A percentile compares a stretch with the other conserved stretches of the same genome.
These are phyloP conservation scores for Dicaeum eximium DNA, from an alignment of 2,113 vertebrate genomes.

Conservation along the genomic window DNA sequence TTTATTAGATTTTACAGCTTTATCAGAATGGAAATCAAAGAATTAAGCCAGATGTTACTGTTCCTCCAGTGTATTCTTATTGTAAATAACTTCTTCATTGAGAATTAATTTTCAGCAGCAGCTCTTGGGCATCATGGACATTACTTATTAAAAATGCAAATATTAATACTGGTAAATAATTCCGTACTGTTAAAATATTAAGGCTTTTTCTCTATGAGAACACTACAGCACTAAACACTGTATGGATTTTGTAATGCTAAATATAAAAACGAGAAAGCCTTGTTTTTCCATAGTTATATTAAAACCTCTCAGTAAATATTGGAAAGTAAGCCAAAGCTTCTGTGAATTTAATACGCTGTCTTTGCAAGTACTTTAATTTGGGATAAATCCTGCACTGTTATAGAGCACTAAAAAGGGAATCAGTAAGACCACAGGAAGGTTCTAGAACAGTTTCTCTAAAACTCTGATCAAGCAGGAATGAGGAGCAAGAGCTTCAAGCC, in stretches of 20 bases:
- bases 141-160: slow-evolving; percentile 5
- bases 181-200: background rate
- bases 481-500: background rate
- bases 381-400: background rate
- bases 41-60: slow-evolving; percentile 16
- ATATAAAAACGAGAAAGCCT: background rate
- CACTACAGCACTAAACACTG: background rate
- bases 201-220: background rate
- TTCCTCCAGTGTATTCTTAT: background rate
- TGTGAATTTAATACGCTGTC: background rate
- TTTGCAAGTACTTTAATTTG: background rate
- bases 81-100: slow-evolving; percentile 41
- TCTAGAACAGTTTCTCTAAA: background rate
- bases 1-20: background rate
- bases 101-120: slow-evolving; percentile 44
- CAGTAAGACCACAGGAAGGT: background rate
- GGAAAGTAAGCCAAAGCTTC: background rate
- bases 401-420: background rate
- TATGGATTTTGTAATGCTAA: background rate
- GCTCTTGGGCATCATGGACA: slow-evolving; percentile 13
- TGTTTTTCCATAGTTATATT: background rate
- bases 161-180: background rate
- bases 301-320: background rate
- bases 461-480: background rate
- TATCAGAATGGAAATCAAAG: slow-evolving; percentile 29